A percentile compares a stretch with the other conserved stretches of the same genome.
Conservation (phyloP, 2,113 vertebrate species). For the Galemys pyrenaicus region DNA sequence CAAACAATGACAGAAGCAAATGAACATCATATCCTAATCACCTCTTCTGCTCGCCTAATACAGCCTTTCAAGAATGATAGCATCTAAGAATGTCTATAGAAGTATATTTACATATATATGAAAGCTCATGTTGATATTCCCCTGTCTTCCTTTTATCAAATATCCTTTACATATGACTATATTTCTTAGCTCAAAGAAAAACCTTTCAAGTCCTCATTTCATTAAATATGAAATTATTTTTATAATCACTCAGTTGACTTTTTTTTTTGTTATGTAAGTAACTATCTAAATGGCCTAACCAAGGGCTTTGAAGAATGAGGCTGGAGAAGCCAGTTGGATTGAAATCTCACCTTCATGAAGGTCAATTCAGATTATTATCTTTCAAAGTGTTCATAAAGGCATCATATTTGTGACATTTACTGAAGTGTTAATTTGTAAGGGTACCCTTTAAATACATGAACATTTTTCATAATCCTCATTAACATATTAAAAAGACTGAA, state of each 20-base stretch:
- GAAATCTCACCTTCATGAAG: neutral
- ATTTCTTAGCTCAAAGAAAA: neutral
- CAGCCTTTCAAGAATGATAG: neutral
- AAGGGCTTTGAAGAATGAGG: neutral
- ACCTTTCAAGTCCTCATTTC: neutral
- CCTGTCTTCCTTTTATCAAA: neutral
- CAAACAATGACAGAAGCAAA: neutral
- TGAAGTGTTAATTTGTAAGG: neutral
- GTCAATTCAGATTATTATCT: neutral
- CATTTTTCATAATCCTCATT: neutral
- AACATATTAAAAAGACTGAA: neutral
- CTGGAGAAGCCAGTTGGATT: neutral
- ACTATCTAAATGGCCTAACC: neutral
- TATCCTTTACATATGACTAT: neutral
- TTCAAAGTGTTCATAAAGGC: neutral
- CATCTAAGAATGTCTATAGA: neutral
- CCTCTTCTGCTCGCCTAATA: neutral
- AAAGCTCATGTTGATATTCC: neutral
- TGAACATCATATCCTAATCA: neutral
- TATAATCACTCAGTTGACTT: neutral
- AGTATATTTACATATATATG: neutral
- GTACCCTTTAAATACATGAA: neutral
- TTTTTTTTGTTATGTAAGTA: too few species aligned
- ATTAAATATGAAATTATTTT: slow-evolving; percentile 10
- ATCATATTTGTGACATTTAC: neutral